Conservation (phyloP, 2,797 vertebrate species). For the Clangula hyemalis region DNA sequence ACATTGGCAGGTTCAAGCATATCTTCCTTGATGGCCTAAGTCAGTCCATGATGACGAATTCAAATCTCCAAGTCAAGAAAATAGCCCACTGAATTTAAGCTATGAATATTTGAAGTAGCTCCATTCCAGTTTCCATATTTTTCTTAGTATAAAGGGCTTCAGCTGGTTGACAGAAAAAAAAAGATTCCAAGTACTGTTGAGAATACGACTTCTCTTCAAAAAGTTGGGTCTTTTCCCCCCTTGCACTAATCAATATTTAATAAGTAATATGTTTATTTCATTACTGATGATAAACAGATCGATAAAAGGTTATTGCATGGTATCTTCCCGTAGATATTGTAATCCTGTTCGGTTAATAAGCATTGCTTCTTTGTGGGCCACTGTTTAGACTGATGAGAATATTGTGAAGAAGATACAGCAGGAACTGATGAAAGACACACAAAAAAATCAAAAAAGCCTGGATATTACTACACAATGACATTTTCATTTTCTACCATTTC, state of each 20-base stretch:
- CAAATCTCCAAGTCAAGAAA: background rate
- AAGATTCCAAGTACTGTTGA: background rate
- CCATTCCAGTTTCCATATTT: no score
- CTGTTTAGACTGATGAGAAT: conserved; percentile 39
- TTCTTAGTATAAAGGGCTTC: background rate
- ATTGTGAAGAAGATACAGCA: background rate
- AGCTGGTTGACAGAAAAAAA: background rate
- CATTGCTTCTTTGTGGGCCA: conserved; percentile 30
- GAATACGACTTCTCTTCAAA: conserved; percentile 11
- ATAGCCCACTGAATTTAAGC: background rate
- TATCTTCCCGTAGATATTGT: conserved; percentile 64
- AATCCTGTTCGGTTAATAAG: conserved; percentile 66
- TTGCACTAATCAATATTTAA: conserved; percentile 58
- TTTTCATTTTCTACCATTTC: background rate
- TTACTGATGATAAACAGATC: conserved; percentile 69
- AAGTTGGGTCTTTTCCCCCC: background rate
- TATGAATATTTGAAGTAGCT: background rate
- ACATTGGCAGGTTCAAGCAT: background rate
- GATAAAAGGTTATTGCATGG: conserved; percentile 67
- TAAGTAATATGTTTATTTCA: conserved; percentile 68
- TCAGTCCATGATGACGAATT: background rate
- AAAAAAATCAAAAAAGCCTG: background rate
- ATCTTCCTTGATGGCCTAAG: background rate
- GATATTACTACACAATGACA: background rate
- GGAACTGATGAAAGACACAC: background rate